Percentiles rank a stretch among this genome's conserved stretches.
These are phyloP conservation scores for Apamea crenata DNA, from an alignment of 2,888 invertebrate genomes.

Conservation along the genomic window DNA sequence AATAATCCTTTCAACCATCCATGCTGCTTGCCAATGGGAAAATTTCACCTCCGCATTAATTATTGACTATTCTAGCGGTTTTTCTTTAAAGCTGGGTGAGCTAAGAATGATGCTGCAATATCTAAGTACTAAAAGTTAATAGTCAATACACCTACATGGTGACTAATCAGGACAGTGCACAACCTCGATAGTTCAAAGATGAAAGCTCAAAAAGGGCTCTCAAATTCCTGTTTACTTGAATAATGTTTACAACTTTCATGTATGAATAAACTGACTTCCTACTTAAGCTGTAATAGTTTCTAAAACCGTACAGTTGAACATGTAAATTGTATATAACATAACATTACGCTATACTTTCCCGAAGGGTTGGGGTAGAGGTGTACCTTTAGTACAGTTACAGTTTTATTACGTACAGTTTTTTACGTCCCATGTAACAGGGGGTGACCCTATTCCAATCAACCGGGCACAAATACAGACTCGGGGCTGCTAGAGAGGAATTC, in stretches of 20 bases:
- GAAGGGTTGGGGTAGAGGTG: too few relatives aligned
- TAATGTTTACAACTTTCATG: not conserved
- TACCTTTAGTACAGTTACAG: too few relatives aligned
- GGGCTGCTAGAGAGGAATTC: too few relatives aligned
- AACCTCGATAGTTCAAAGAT: not conserved
- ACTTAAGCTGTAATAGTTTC: not conserved
- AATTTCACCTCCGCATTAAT: not conserved
- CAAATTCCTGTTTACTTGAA: not conserved
- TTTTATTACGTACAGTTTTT: too few relatives aligned
- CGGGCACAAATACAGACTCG: too few relatives aligned
- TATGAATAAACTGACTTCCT: not conserved
- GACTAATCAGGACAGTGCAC: not conserved
- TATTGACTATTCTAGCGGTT: not conserved
- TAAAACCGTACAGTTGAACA: not conserved
- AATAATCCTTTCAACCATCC: too few relatives aligned
- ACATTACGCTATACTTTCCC: too few relatives aligned
- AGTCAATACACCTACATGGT: too few relatives aligned
- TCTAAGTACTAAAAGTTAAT: not conserved
- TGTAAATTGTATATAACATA: not conserved
- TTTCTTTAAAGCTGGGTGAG: not conserved
- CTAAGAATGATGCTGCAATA: not conserved
- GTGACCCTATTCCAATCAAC: too few relatives aligned
- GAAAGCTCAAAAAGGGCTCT: not conserved
- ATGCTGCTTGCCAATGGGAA: too few relatives aligned
- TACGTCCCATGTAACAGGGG: too few relatives aligned